Evolutionary conservation across 2,888 invertebrate species (phyloP).

Genomic region (Enchytraeus crypticus): DNA sequence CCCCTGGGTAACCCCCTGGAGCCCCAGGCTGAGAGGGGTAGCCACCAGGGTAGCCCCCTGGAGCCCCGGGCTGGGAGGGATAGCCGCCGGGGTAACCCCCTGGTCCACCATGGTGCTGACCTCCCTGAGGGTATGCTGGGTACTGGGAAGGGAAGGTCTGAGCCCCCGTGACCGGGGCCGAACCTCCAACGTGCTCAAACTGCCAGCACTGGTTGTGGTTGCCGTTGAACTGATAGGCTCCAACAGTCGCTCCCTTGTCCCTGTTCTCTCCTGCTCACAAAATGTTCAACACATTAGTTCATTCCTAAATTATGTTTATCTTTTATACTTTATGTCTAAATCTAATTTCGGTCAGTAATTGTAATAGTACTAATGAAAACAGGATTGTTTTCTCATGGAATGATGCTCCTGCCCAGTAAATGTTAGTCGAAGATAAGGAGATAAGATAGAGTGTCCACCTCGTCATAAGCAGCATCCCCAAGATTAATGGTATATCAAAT

Average conservation of each 20-base stretch:
- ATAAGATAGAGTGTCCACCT: too few relatives aligned
- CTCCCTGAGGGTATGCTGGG: neutral
- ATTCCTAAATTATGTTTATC: too few relatives aligned
- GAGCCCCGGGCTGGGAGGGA: neutral
- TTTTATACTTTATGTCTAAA: too few relatives aligned
- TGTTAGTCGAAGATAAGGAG: too few relatives aligned
- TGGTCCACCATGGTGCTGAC: too few relatives aligned
- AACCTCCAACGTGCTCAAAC: neutral
- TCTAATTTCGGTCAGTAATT: too few relatives aligned
- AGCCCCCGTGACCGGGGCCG: neutral
- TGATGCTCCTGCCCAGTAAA: too few relatives aligned
- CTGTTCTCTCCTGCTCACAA: neutral
- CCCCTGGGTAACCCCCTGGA: neutral
- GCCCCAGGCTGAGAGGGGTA: neutral
- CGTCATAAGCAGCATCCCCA: too few relatives aligned
- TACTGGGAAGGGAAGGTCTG: neutral
- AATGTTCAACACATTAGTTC: neutral
- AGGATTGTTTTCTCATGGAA: too few relatives aligned
- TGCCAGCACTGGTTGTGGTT: constrained; percentile 1
- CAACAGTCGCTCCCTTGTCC: neutral
- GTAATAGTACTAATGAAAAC: too few relatives aligned
- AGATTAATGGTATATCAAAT: too few relatives aligned
- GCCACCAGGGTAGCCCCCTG: neutral
- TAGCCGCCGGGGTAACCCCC: neutral
- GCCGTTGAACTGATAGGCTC: constrained; percentile 1